Percentiles rank a stretch among this genome's conserved stretches.
phyloP scores from a whole-genome alignment of 1,140 invertebrate genomes.

The Drosophila punjabiensis region DNA sequence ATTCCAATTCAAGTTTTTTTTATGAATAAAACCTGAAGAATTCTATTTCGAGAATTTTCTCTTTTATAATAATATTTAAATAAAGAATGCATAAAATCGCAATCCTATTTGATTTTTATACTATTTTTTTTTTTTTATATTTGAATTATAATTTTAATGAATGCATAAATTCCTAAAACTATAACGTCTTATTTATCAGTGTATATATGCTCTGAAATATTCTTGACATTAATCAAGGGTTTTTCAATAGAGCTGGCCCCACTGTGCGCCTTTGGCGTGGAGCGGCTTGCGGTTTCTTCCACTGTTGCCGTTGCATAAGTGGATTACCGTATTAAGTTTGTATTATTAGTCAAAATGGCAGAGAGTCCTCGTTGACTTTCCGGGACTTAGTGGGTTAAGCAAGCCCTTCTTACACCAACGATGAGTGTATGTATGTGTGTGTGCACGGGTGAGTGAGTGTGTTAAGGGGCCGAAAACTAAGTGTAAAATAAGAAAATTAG shows the following conservation, averaged over 20 bases:
- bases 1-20: too few relatives aligned
- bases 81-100: too few relatives aligned
- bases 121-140: too few relatives aligned
- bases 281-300: slow-evolving; percentile 47
- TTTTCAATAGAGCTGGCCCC: background rate
- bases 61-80: too few relatives aligned
- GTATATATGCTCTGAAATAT: background rate
- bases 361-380: slow-evolving; percentile 73
- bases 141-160: too few relatives aligned
- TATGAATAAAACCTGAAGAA: too few relatives aligned
- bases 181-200: too few relatives aligned
- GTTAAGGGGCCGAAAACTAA: slow-evolving; percentile 67
- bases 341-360: slow-evolving; percentile 82
- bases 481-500: slow-evolving; percentile 82
- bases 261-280: slow-evolving; percentile 44
- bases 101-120: too few relatives aligned
- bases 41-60: too few relatives aligned
- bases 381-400: slow-evolving; percentile 30
- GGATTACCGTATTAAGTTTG: slow-evolving; percentile 83
- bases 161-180: too few relatives aligned
- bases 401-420: background rate
- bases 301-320: slow-evolving; percentile 66
- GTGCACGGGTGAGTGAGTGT: slow-evolving; percentile 9
- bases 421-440: background rate
- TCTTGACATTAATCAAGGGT: too few relatives aligned